phyloP scores from a whole-genome alignment of 2,888 invertebrate species.

The Crocallis elinguaria region DNA sequence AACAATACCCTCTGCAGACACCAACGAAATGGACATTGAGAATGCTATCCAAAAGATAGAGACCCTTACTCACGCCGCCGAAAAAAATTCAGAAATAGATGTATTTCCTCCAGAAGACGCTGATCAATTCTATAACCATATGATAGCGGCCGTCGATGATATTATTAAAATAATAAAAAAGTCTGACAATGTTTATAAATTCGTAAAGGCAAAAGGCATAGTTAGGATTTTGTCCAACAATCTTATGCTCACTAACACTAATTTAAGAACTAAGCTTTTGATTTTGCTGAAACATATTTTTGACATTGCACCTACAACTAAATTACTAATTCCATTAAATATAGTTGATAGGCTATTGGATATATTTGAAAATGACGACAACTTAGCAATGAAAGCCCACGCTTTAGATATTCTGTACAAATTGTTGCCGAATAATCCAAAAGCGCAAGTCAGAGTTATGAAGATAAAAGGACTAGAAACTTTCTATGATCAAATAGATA shows the following conservation, averaged over 20 bases:
- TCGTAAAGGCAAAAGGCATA: conserved; percentile 61
- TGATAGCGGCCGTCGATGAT: conserved; percentile 45
- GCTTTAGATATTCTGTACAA: conserved; percentile 57
- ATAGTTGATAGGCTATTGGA: conserved; percentile 62
- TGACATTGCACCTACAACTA: conserved; percentile 51
- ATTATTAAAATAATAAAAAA: conserved; percentile 49
- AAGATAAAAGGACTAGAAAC: conserved; percentile 65
- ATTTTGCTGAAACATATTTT: conserved; percentile 57
- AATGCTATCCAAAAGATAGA: conserved; percentile 14
- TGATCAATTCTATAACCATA: conserved; percentile 42
- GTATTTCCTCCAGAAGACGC: conserved; percentile 29
- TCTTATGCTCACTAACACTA: conserved; percentile 42
- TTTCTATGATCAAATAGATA: conserved; percentile 64
- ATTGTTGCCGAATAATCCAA: conserved; percentile 70
- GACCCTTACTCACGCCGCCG: background rate
- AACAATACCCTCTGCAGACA: background rate
- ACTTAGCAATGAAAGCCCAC: conserved; percentile 57
- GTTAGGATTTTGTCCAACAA: conserved; percentile 53
- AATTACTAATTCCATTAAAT: conserved; percentile 50
- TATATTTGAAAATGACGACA: conserved; percentile 61
- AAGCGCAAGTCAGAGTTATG: conserved; percentile 66
- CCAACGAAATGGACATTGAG: conserved; percentile 12
- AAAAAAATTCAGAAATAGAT: background rate
- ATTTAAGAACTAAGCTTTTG: conserved; percentile 52
- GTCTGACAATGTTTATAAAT: conserved; percentile 52